A percentile compares a stretch with the other conserved stretches of the same genome.
phyloP scores from a whole-genome alignment of 2,113 vertebrate species.

The Calonectris borealis region DNA sequence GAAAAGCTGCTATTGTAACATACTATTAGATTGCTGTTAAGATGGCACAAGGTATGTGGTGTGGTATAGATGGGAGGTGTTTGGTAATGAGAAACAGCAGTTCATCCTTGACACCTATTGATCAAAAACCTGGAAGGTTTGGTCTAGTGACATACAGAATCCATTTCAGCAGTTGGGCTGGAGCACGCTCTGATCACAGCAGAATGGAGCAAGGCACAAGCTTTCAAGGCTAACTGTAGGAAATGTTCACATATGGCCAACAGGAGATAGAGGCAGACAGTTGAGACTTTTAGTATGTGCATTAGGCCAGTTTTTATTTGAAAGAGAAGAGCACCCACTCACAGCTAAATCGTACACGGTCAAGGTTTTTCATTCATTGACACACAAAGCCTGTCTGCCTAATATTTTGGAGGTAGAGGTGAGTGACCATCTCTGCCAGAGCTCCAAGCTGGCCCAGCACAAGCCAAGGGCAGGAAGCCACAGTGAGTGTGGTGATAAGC shows the following conservation, averaged over 20 bases:
- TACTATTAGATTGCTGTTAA: not conserved
- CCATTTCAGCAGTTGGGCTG: not conserved
- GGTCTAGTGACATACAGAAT: not conserved
- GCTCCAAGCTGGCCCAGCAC: not conserved
- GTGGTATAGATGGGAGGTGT: not conserved
- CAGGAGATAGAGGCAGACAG: not conserved
- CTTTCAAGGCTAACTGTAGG: slow-evolving; percentile 1
- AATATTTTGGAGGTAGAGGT: not conserved
- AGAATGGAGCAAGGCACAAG: not conserved
- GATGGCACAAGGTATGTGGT: not conserved
- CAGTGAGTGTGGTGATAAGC: not conserved
- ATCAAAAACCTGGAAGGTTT: slow-evolving; percentile 16
- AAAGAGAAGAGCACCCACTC: not conserved
- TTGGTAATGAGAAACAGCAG: not conserved
- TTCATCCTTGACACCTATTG: not conserved
- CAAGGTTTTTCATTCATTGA: not conserved
- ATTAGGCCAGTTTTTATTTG: not conserved
- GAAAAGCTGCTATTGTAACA: not conserved
- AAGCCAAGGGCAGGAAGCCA: not conserved
- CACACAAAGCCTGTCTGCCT: not conserved
- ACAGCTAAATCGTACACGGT: not conserved
- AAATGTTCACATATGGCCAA: slow-evolving; percentile 50
- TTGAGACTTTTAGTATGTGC: not conserved
- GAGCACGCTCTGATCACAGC: not conserved
- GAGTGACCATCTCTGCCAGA: not conserved